Evolutionary conservation across 1,140 invertebrate species (phyloP).

Genomic region (Neodiprion pinetum): DNA sequence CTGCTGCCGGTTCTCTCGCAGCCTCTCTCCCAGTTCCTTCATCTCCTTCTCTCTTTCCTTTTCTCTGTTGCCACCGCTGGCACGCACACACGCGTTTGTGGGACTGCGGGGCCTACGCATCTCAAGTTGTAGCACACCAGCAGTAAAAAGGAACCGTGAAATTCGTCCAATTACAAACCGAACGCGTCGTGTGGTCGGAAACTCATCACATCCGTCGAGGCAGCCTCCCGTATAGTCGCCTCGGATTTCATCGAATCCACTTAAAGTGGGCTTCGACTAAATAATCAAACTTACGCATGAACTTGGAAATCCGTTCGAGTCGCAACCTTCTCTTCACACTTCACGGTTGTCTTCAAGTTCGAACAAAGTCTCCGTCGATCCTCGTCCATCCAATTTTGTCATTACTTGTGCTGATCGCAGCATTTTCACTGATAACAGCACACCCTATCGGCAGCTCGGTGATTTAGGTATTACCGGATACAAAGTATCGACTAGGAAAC

Average conservation of each 20-base stretch:
- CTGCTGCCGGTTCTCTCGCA: slow-evolving; percentile 36
- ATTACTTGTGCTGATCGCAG: no score
- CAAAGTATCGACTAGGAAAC: no score
- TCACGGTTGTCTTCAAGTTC: not conserved
- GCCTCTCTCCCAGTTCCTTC: slow-evolving; percentile 10
- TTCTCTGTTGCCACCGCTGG: not conserved
- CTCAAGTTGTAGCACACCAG: slow-evolving; percentile 8
- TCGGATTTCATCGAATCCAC: slow-evolving; percentile 13
- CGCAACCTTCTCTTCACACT: not conserved
- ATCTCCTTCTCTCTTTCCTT: slow-evolving; percentile 16
- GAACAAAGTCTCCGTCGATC: not conserved
- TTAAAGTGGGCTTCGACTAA: not conserved
- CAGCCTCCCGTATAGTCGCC: slow-evolving; percentile 19
- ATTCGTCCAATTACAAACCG: slow-evolving; percentile 39
- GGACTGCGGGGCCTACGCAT: slow-evolving; percentile 11
- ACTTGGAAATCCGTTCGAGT: not conserved
- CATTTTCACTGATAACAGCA: no score
- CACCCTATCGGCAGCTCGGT: no score
- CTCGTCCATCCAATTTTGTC: not conserved
- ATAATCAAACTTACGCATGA: no score
- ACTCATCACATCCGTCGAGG: slow-evolving; percentile 27
- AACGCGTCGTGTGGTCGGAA: slow-evolving; percentile 19
- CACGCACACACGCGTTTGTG: not conserved
- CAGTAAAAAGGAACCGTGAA: slow-evolving; percentile 32
- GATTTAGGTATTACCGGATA: no score